These are phyloP conservation scores for Channa maculata DNA, from an alignment of 2,113 vertebrate species.

Conservation along the genomic window DNA sequence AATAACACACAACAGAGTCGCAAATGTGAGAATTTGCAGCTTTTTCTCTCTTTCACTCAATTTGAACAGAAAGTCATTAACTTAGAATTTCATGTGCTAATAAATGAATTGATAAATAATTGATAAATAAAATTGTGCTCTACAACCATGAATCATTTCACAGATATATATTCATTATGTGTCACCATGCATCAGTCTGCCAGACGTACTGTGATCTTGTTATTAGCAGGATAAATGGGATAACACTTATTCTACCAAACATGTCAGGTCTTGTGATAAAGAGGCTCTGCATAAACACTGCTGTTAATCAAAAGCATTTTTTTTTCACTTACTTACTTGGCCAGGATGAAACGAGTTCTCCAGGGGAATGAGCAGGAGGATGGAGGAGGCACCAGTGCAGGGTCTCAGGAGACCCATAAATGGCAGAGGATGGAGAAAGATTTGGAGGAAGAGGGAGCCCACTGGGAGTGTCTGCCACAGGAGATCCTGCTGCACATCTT, in stretches of 20 bases:
- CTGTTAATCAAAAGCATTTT: background rate
- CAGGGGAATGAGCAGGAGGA: conserved; percentile 77
- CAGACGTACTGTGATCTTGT: background rate
- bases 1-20: background rate
- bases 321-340: conserved; percentile 18
- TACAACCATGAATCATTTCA: background rate
- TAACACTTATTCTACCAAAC: conserved; percentile 7
- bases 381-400: conserved; percentile 78
- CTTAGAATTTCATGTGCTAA: background rate
- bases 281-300: background rate
- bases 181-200: background rate
- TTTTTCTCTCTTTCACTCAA: background rate
- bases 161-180: background rate
- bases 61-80: background rate
- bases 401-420: conserved; percentile 77
- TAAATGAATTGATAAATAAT: background rate
- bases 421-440: conserved; percentile 65
- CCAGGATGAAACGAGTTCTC: conserved; percentile 91
- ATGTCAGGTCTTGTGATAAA: background rate
- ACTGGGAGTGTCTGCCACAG: conserved; percentile 91
- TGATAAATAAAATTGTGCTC: background rate
- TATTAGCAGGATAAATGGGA: conserved; percentile 6
- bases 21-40: background rate
- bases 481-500: conserved; percentile 94
- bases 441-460: conserved; percentile 44